Conservation (phyloP, 2,113 vertebrate species). For the Pyxicephalus adspersus region DNA sequence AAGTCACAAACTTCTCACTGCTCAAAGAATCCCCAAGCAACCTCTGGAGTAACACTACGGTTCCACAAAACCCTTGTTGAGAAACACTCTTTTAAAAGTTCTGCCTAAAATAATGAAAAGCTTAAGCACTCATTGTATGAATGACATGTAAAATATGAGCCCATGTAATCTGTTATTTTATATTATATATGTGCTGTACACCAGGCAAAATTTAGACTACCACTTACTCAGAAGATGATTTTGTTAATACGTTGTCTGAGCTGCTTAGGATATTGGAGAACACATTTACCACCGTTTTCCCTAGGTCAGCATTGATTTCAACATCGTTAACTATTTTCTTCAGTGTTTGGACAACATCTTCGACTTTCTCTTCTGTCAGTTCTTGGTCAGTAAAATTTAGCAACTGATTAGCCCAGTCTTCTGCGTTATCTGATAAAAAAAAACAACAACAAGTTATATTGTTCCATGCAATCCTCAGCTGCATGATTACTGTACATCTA, state of each 20-base stretch:
- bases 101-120: too few relatives aligned
- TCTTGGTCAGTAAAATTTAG: constrained; percentile 78
- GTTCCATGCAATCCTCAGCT: too few relatives aligned
- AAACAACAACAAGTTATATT: too few relatives aligned
- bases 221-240: constrained; percentile 84
- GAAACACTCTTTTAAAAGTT: too few relatives aligned
- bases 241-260: constrained; percentile 75
- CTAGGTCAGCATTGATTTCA: constrained; percentile 83
- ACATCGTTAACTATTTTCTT: constrained; percentile 86
- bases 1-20: too few relatives aligned
- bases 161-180: too few relatives aligned
- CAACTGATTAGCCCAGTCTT: constrained; percentile 85
- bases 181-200: background rate
- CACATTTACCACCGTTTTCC: constrained; percentile 85
- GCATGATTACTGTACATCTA: too few relatives aligned
- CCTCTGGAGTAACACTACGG: too few relatives aligned
- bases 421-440: constrained; percentile 77
- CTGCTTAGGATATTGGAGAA: constrained; percentile 94
- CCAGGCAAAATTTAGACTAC: constrained; percentile 12
- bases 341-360: constrained; percentile 84
- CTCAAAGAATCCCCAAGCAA: too few relatives aligned
- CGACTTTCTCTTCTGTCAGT: constrained; percentile 83
- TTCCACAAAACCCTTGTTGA: too few relatives aligned
- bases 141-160: too few relatives aligned
- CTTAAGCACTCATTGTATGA: too few relatives aligned